phyloP scores from a whole-genome alignment of 1,140 invertebrate species.

The Drosophila tropicalis region DNA sequence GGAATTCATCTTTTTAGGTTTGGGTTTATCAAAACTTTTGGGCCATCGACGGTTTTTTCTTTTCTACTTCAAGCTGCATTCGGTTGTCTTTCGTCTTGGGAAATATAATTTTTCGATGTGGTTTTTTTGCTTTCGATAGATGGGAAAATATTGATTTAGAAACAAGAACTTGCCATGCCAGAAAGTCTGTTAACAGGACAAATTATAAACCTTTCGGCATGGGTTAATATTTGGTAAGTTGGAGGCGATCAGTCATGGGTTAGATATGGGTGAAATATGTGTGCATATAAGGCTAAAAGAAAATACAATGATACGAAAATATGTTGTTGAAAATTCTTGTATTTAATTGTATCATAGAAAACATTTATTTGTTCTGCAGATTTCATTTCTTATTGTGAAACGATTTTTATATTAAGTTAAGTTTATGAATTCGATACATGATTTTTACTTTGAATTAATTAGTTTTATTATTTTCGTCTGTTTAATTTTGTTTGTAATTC shows the following conservation, averaged over 20 bases:
- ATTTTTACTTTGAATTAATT: too few relatives aligned
- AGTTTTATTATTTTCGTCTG: too few relatives aligned
- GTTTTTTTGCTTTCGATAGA: constrained; percentile 32
- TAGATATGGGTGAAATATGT: constrained; percentile 27
- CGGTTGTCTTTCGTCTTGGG: constrained; percentile 42
- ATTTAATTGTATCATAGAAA: too few relatives aligned
- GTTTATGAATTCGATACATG: too few relatives aligned
- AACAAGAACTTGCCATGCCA: not conserved
- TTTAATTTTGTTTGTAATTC: too few relatives aligned
- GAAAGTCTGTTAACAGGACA: constrained; percentile 12
- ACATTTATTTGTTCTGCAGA: too few relatives aligned
- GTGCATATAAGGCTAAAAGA: constrained; percentile 10
- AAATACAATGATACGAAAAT: too few relatives aligned
- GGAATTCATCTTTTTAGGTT: constrained; percentile 52
- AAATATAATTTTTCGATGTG: constrained; percentile 40
- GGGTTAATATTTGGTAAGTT: constrained; percentile 22
- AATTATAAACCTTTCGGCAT: constrained; percentile 12
- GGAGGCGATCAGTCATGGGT: constrained; percentile 6
- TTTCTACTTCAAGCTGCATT: constrained; percentile 25
- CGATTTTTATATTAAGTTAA: too few relatives aligned
- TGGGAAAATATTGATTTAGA: constrained; percentile 24
- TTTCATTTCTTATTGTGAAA: too few relatives aligned
- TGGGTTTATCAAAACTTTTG: constrained; percentile 80
- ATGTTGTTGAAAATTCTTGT: too few relatives aligned
- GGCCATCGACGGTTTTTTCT: constrained; percentile 37